Evolutionary conservation across 2,113 vertebrate species (phyloP), one percentile per base, ranked within the genome.

Genomic region (Kryptolebias marmoratus): DNA sequence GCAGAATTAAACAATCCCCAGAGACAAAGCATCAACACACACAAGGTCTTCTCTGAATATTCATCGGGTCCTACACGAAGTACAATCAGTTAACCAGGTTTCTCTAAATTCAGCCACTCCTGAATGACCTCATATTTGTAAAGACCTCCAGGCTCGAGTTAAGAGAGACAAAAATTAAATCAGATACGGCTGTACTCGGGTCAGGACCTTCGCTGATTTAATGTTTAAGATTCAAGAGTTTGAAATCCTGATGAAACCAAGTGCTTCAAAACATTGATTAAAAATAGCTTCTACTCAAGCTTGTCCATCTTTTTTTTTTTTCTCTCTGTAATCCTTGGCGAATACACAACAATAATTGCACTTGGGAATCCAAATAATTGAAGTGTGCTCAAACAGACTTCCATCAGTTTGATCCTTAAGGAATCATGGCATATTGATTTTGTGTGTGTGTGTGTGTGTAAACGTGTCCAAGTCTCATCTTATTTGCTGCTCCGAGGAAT

Each of bases 1-100:
- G 86, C 91, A 89, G 87, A 91, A 89, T 90, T 84, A 87, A 88
- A 88, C 86, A 85, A 88, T 74, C 86, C 84, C 87, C 10, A 2
- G 83, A 83, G 86, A 90, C 86, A 53, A n/a, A 88, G 90, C 88
- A 88, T 87, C 86, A 85, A 90, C 89, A 88, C 75, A 65, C 82
- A 77, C 89, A 88, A 73, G 73, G 78, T 82, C 81, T 73, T 75
- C 36, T 63, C 75, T 88, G 87, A 91, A 92, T 88, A 86, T 91
- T 87, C 79, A 90, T 84, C 77, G 53, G 77, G 82, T 13, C 64
- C 71, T 28, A 68, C 64, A 75, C 84, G 66, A 62, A 42, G 32
- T 58, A 74, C 64, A 57, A 75, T 47, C 56, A 77, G 67, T 64
- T 71, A 71, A 84, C 68, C 71, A 74, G 64, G 63, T 58, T 73